Percentiles rank a stretch among this genome's conserved stretches.
phyloP scores from a whole-genome alignment of 2,888 invertebrate species.

The Drosophila percnosoma region DNA sequence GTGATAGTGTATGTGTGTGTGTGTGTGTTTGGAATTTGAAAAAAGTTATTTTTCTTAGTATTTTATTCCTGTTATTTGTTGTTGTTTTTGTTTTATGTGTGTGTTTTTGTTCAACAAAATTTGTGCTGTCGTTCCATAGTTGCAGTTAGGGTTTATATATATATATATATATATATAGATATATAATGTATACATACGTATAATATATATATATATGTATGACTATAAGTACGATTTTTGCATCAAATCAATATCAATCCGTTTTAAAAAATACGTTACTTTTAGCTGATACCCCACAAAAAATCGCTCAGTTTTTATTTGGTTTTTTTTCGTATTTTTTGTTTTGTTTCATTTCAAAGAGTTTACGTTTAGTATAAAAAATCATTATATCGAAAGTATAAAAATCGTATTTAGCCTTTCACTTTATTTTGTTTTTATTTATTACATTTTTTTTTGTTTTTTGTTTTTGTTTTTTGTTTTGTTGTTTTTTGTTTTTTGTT shows the following conservation, averaged over 20 bases:
- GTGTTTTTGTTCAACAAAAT: constrained; percentile 73
- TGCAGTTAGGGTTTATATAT: constrained; percentile 73
- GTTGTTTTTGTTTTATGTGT: constrained; percentile 16
- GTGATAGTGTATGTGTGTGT: constrained; percentile 28
- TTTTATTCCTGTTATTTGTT: constrained; percentile 46
- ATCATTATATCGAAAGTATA: constrained; percentile 82
- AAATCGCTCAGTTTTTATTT: constrained; percentile 48
- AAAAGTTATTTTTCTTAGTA: constrained; percentile 54
- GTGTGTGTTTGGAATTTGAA: constrained; percentile 37
- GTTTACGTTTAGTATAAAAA: constrained; percentile 77
- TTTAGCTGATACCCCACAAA: constrained; percentile 62
- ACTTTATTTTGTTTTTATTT: constrained; percentile 35
- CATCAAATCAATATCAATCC: constrained; percentile 67
- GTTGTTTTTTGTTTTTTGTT: constrained; percentile 10
- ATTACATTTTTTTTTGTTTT: constrained; percentile 38
- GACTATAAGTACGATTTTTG: constrained; percentile 57
- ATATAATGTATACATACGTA: constrained; percentile 39
- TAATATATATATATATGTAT: constrained; percentile 28
- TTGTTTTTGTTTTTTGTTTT: constrained; percentile 26
- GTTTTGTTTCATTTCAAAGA: constrained; percentile 59
- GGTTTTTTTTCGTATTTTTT: constrained; percentile 24
- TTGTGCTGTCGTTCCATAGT: constrained; percentile 81
- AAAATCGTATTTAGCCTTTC: constrained; percentile 78
- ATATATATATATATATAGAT: constrained; percentile 31
- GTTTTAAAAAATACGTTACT: constrained; percentile 54